Evolutionary conservation across 2,113 vertebrate genomes (phyloP), one percentile per base, ranked within the genome.

Genomic region (Pelodiscus sinensis): DNA sequence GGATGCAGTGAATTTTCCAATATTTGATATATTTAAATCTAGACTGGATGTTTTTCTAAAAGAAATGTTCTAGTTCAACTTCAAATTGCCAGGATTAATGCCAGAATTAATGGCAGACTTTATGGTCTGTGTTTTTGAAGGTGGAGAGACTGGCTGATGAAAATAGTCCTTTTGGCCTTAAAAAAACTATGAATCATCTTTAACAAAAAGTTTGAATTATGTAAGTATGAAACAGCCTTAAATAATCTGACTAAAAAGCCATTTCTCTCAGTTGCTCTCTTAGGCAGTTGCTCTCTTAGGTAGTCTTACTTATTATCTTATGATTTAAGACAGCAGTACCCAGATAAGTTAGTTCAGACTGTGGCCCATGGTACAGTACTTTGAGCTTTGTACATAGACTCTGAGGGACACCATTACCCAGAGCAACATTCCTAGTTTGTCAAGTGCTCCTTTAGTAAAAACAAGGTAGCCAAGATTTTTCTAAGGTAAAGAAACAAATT

Each of bases 151-250:
- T 60, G 27, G 77, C 81, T 50, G 9, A 65, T 94, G 87, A 27
- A 84, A 4, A 93, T 94, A 31, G 38, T 65, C 27, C 71, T 82
- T 68, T 50, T 78, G 79, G 25, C 87, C 80, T 85, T 87, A 62
- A 93, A 93, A 85, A 92, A 90, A 5, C 65, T 68, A n/a, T 88
- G 90, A 88, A 94, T 88, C 86, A 44, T 38, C 71, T 44, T 75
- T 75, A 22, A 77, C 12, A 13, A 71, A 71, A 77, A 44, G 78
- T 90, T 71, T 4, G 1, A 65, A 56, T 52, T 51, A 11, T 38
- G 82, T 87, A 81, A 86, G 68, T 82, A 92, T 77, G 73, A 25
- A 44, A 77, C 24, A 77, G 38, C 73, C 24, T 77, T 77, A 44
- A 50, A 22, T 35, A 35, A 31, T 71, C 65, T 29, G 25, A 62